Evolutionary conservation across 2,888 invertebrate genomes (phyloP).

Genomic region (Cancer borealis): DNA sequence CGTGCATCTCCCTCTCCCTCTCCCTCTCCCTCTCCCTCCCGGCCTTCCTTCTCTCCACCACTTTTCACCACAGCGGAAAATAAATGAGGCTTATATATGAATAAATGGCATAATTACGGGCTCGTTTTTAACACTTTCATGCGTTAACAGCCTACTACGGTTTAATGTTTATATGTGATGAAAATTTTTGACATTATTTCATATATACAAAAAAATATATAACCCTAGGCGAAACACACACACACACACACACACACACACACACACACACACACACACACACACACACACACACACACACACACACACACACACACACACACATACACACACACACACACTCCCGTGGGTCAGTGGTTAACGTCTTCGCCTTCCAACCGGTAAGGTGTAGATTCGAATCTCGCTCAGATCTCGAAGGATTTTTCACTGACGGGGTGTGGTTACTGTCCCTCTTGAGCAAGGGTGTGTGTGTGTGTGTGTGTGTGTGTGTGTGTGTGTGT

Average conservation of each 20-base stretch:
- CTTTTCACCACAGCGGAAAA: neutral
- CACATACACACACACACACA: neutral
- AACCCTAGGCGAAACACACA: neutral
- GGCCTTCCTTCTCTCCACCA: neutral
- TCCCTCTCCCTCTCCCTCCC: neutral
- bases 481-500: too few relatives aligned
- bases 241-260: too few relatives aligned
- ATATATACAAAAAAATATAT: neutral
- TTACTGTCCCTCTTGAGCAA: too few relatives aligned
- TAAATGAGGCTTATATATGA: neutral
- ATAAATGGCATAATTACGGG: neutral
- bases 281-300: neutral
- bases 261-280: conserved; percentile 42
- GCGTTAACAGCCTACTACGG: neutral
- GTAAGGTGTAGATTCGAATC: too few relatives aligned
- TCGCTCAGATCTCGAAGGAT: too few relatives aligned
- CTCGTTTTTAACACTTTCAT: neutral
- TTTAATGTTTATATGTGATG: neutral
- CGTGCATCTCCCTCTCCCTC: neutral
- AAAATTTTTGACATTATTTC: neutral
- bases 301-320: conserved; percentile 17
- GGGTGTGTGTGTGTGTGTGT: too few relatives aligned
- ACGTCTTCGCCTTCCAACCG: too few relatives aligned
- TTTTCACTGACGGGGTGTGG: too few relatives aligned
- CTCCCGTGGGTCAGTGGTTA: too few relatives aligned